These are phyloP conservation scores for Perca flavescens DNA, from an alignment of 2,113 vertebrate species.

Conservation along the genomic window DNA sequence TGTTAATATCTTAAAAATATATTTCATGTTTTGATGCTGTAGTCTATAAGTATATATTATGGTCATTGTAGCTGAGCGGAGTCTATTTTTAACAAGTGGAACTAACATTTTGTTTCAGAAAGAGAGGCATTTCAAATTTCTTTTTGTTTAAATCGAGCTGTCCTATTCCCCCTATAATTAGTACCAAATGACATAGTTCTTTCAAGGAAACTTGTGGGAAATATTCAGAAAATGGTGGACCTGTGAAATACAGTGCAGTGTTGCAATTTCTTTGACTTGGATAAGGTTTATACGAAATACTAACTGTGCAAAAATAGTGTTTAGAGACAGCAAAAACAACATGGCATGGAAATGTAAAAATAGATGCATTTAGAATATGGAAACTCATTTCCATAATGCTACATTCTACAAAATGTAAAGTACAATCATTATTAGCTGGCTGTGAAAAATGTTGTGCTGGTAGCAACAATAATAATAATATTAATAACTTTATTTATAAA, in stretches of 20 bases:
- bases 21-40: neutral
- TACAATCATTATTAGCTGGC: neutral
- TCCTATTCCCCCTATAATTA: neutral
- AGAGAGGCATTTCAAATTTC: neutral
- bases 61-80: neutral
- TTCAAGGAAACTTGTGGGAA: neutral
- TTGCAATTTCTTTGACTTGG: neutral
- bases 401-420: neutral
- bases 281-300: constrained; percentile 26
- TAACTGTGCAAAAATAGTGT: constrained; percentile 8
- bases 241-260: neutral
- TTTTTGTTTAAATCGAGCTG: neutral
- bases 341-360: constrained; percentile 39
- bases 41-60: neutral
- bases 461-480: too few relatives aligned
- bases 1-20: neutral
- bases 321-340: constrained; percentile 29
- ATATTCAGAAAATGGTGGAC: neutral
- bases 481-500: neutral
- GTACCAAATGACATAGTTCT: neutral
- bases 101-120: neutral
- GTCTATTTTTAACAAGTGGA: neutral
- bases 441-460: neutral
- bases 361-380: constrained; percentile 28
- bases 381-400: constrained; percentile 20